Percentiles rank a stretch among this genome's conserved stretches.
These are phyloP conservation scores for Pristionchus fissidentatus DNA, from an alignment of 2,888 invertebrate genomes.

Conservation along the genomic window DNA sequence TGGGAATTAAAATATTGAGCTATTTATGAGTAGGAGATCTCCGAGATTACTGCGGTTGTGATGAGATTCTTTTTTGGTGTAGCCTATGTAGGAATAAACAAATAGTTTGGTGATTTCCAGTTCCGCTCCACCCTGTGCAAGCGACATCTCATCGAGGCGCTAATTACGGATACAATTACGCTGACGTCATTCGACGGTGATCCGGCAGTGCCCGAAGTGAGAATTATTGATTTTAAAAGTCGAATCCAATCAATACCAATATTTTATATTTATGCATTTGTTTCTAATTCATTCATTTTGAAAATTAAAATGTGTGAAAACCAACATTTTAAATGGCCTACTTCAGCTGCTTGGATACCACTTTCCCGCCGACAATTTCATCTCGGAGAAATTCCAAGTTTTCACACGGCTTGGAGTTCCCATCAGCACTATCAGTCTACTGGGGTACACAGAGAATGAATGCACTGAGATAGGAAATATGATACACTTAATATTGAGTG, in stretches of 20 bases:
- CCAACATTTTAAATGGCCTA: neutral
- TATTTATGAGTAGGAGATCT: too few species aligned
- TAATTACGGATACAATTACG: neutral
- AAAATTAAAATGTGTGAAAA: too few species aligned
- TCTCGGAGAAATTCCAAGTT: conserved; percentile 12
- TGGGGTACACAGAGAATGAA: too few species aligned
- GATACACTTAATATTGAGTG: too few species aligned
- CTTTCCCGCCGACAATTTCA: neutral
- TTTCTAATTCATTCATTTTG: too few species aligned
- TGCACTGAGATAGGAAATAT: too few species aligned
- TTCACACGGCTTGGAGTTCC: neutral
- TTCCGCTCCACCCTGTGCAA: neutral
- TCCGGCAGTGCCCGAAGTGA: neutral
- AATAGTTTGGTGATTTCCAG: neutral
- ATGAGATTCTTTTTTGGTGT: too few species aligned
- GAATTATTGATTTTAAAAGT: neutral
- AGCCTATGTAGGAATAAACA: too few species aligned
- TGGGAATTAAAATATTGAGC: too few species aligned
- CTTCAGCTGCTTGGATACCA: conserved; percentile 1
- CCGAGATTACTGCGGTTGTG: too few species aligned
- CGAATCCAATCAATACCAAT: too few species aligned
- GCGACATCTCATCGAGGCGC: neutral
- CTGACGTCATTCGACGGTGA: conserved; percentile 14
- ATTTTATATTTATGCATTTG: too few species aligned
- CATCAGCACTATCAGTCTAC: neutral